phyloP scores from a whole-genome alignment of 1,140 invertebrate genomes.

The honey bee (Apis mellifera) region DNA sequence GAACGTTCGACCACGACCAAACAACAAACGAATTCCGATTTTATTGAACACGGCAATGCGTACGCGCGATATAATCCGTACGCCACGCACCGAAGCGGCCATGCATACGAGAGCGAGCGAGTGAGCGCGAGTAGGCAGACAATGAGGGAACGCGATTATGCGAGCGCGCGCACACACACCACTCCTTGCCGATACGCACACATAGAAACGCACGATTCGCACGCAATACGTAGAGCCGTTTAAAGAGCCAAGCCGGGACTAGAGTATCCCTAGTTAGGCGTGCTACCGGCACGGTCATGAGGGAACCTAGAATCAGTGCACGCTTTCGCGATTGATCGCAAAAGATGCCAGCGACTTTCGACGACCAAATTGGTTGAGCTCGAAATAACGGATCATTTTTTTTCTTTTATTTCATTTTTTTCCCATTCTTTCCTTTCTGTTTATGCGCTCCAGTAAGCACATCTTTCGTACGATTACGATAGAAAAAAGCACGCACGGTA shows the following conservation, averaged over 20 bases:
- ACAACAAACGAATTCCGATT: slow-evolving; percentile 3
- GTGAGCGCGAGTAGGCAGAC: slow-evolving; percentile 7
- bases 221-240: slow-evolving; percentile 56
- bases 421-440: slow-evolving; percentile 21
- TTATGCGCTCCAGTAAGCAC: slow-evolving; percentile 39
- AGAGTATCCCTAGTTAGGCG: slow-evolving; percentile 56
- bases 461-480: slow-evolving; percentile 28
- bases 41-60: slow-evolving; percentile 28
- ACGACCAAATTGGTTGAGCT: slow-evolving; percentile 35
- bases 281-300: slow-evolving; percentile 53
- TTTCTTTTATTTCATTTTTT: background rate
- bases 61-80: slow-evolving; percentile 33
- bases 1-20: slow-evolving; percentile 6
- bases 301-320: slow-evolving; percentile 41
- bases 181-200: slow-evolving; percentile 6
- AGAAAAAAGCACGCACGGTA: background rate
- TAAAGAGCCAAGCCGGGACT: slow-evolving; percentile 65
- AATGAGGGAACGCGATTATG: slow-evolving; percentile 44
- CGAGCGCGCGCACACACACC: slow-evolving; percentile 32
- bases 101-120: slow-evolving; percentile 49
- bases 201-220: slow-evolving; percentile 33
- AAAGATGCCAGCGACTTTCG: slow-evolving; percentile 34
- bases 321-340: slow-evolving; percentile 36
- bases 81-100: slow-evolving; percentile 38
- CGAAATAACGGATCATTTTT: slow-evolving; percentile 45